Conservation (phyloP, 2,888 invertebrate genomes). For the Diplolepis rosae region DNA sequence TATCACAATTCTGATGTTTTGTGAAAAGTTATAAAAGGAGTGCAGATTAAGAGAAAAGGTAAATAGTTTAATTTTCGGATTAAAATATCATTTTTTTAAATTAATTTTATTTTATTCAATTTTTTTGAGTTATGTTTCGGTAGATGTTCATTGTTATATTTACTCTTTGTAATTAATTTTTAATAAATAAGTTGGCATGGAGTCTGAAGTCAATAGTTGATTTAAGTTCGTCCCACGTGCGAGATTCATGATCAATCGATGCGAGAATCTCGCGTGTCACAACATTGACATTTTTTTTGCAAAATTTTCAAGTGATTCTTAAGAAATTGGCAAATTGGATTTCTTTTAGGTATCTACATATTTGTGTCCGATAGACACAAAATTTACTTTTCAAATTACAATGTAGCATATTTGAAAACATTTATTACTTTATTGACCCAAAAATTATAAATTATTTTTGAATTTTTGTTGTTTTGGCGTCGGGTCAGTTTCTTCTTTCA, state of each 20-base stretch:
- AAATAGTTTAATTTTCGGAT: neutral
- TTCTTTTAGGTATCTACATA: neutral
- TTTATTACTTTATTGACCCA: no score
- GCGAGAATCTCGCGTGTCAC: neutral
- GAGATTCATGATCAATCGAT: neutral
- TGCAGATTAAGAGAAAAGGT: conserved; percentile 13
- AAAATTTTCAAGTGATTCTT: neutral
- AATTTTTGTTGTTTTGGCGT: no score
- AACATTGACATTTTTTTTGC: neutral
- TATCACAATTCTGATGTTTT: neutral
- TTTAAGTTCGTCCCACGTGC: conserved; percentile 11
- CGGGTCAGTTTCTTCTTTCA: no score
- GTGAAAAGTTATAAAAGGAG: neutral
- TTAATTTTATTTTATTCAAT: neutral
- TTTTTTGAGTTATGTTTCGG: no score
- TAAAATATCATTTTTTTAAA: neutral
- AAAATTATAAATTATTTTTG: no score
- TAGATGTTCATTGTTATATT: neutral
- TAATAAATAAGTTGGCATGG: neutral
- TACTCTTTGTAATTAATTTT: neutral
- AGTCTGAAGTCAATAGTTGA: neutral
- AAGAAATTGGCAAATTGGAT: no score
- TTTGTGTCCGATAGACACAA: no score
- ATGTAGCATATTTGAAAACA: no score
- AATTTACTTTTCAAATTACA: no score